These are phyloP conservation scores for Bucorvus abyssinicus DNA, from an alignment of 2,797 vertebrate genomes.

Conservation along the genomic window DNA sequence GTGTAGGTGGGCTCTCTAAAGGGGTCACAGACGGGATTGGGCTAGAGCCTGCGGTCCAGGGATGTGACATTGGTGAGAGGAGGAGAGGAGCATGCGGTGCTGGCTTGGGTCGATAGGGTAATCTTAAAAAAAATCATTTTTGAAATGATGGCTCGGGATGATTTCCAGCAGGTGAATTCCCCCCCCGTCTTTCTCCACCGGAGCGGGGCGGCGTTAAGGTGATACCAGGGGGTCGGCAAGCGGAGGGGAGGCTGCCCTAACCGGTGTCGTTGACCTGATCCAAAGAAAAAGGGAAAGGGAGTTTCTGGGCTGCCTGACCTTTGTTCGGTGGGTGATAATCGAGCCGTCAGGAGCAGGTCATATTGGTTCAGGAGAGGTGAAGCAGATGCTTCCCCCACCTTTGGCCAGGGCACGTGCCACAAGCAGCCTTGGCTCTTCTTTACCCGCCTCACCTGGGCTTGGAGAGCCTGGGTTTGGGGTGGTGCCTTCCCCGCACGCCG, in stretches of 20 bases:
- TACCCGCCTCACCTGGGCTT: accelerated
- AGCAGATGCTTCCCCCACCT: neutral
- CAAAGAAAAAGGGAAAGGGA: neutral
- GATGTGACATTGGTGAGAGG: neutral
- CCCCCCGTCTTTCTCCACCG: neutral
- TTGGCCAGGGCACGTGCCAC: accelerated
- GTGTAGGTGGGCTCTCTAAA: neutral
- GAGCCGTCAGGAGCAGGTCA: neutral
- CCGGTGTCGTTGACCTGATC: neutral
- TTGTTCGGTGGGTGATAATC: neutral
- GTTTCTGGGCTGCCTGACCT: neutral
- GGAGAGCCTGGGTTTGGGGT: accelerated
- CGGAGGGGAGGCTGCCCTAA: neutral
- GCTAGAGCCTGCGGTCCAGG: neutral
- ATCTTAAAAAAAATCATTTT: neutral
- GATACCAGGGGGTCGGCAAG: neutral
- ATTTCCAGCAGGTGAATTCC: conserved; percentile 44
- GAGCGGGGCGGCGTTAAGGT: neutral
- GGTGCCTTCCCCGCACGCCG: neutral
- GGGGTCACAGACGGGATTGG: neutral
- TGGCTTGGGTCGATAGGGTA: neutral
- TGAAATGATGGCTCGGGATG: neutral
- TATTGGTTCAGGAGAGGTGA: neutral
- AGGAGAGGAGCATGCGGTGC: neutral
- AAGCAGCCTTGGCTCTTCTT: neutral